Percentiles rank a stretch among this genome's conserved stretches.
phyloP scores from a whole-genome alignment of 2,113 vertebrate genomes.

The Psettodes erumei region DNA sequence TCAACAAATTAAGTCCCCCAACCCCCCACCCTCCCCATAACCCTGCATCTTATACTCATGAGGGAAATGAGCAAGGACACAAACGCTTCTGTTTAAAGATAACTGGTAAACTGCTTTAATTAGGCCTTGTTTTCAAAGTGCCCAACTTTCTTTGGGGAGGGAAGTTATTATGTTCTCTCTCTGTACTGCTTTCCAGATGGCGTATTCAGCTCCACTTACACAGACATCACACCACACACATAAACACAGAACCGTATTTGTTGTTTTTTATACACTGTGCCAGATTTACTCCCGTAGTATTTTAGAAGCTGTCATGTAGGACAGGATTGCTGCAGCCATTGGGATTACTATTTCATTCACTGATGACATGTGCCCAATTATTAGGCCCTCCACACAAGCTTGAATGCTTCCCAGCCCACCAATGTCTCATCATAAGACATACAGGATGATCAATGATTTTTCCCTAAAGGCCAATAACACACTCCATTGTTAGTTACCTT shows the following conservation, averaged over 20 bases:
- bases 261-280: constrained; percentile 9
- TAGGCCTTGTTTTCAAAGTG: constrained; percentile 66
- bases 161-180: constrained; percentile 36
- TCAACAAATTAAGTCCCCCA: constrained; percentile 63
- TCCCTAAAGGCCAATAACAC: constrained; percentile 71
- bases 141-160: constrained; percentile 58
- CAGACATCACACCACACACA: constrained; percentile 9
- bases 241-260: not conserved
- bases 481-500: constrained; percentile 57
- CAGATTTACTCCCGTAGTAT: constrained; percentile 68
- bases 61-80: constrained; percentile 71
- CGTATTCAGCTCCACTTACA: constrained; percentile 22
- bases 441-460: constrained; percentile 63
- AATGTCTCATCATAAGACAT: constrained; percentile 64
- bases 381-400: constrained; percentile 70
- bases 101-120: constrained; percentile 77
- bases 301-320: constrained; percentile 66
- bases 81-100: constrained; percentile 70
- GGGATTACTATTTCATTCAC: constrained; percentile 76
- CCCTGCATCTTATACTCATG: constrained; percentile 49
- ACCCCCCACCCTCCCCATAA: constrained; percentile 34
- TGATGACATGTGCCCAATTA: constrained; percentile 75
- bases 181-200: constrained; percentile 7
- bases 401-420: constrained; percentile 53
- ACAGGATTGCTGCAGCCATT: constrained; percentile 59